Conservation (phyloP, 2,888 invertebrate species). For the Meganola albula region DNA sequence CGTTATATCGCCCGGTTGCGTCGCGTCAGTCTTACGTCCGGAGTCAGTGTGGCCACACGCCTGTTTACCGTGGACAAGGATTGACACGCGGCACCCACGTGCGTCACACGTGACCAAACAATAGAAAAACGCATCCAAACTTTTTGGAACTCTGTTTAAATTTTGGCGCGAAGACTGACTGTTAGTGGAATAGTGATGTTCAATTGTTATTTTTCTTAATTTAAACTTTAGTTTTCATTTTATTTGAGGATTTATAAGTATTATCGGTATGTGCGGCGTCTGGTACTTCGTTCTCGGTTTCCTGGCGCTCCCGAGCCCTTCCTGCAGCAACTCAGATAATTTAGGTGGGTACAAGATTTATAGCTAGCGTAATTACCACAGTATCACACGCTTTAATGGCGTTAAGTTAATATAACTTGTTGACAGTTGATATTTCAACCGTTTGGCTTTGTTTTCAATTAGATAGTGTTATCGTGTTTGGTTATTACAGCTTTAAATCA, state of each 20-base stretch:
- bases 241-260: slow-evolving; percentile 20
- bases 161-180: slow-evolving; percentile 17
- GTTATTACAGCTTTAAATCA: slow-evolving; percentile 20
- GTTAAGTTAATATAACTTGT: slow-evolving; percentile 41
- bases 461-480: slow-evolving; percentile 22
- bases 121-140: slow-evolving; percentile 7
- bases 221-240: slow-evolving; percentile 11
- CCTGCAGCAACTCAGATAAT: slow-evolving; percentile 66
- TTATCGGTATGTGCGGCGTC: slow-evolving; percentile 40
- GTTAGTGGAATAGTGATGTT: slow-evolving; percentile 12
- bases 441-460: slow-evolving; percentile 29
- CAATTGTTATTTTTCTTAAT: no score
- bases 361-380: slow-evolving; percentile 47
- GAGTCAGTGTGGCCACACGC: slow-evolving; percentile 69
- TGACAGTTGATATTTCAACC: slow-evolving; percentile 33
- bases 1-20: slow-evolving; percentile 53
- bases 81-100: slow-evolving; percentile 47
- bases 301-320: slow-evolving; percentile 54
- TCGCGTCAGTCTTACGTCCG: slow-evolving; percentile 65
- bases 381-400: slow-evolving; percentile 45
- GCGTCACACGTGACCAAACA: slow-evolving; percentile 44
- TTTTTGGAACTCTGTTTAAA: slow-evolving; percentile 14
- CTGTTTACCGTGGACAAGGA: slow-evolving; percentile 51
- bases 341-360: slow-evolving; percentile 61
- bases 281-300: slow-evolving; percentile 45